phyloP scores from a whole-genome alignment of 2,113 vertebrate genomes.

The Diadophis punctatus region DNA sequence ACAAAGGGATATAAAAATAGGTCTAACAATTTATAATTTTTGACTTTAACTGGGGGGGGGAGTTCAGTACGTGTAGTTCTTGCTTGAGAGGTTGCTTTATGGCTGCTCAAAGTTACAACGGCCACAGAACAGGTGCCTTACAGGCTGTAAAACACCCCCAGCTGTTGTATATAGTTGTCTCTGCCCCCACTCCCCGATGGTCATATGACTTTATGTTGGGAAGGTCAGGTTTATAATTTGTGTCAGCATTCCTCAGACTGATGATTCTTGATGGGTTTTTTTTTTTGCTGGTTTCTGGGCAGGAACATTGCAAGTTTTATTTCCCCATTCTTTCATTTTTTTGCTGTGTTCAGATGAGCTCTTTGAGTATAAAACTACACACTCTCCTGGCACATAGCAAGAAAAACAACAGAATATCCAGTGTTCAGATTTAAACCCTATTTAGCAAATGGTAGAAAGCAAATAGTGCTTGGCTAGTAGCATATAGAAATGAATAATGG shows the following conservation, averaged over 20 bases:
- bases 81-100: neutral
- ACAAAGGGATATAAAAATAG: neutral
- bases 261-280: neutral
- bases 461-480: neutral
- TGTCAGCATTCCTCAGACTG: neutral
- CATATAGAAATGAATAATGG: neutral
- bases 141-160: neutral
- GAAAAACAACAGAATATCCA: neutral
- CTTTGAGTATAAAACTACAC: neutral
- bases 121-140: neutral
- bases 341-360: neutral
- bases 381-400: neutral
- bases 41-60: neutral
- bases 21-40: neutral
- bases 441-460: neutral
- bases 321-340: neutral
- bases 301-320: neutral
- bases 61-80: neutral
- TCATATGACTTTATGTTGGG: neutral
- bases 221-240: neutral
- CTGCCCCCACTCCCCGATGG: neutral
- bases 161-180: neutral
- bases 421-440: neutral
- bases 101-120: neutral
- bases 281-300: neutral